Evolutionary conservation across 2,888 invertebrate species (phyloP), one percentile per base, ranked within the genome.

Genomic region (Salpingus planirostris): DNA sequence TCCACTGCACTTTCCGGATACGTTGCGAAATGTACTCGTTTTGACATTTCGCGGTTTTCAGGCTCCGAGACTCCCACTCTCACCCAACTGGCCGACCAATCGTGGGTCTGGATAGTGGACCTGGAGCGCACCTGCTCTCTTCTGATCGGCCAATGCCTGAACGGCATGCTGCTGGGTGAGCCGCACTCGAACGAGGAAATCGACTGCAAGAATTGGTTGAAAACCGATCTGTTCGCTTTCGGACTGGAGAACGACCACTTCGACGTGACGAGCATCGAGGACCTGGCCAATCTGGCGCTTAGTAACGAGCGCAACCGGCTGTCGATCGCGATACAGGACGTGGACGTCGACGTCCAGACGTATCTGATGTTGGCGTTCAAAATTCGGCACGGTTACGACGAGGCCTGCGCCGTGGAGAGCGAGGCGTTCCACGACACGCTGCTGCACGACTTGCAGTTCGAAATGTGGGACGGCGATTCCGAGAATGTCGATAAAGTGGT

Each of bases 51-150:
- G n/a, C n/a, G n/a, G 8, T 18, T 8, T 18, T 8, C 32, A 59
- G 68, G 69, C 41, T 65, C 65, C 2, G 68, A 67, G 50, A 70
- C 70, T 1, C 70, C 70, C 4, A 70, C 70, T 3, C 56, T 68
- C 11, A 54, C 60, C 5, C 66, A 69, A 40, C 44, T 66, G 12
- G 63, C 66, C 2, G 65, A 64, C 31, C 64, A 63, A 40, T 65
- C 60, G 18, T 71, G 70, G 70, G 57, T 66, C 29, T 77, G 76
- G 75, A 62, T 76, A 37, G 57, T 76, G 15, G 76, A 77, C 52
- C 55, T 75, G 48, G 74, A 76, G 53, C 61, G 73, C 42, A 69
- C 71, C 0, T 73, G 72, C 49, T 68, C 73, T n/a, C 60, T 76
- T 29, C 57, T 77, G 38, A 67, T 77, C 28, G 78, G 78, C 2